Evolutionary conservation across 92 coral and sea anemone species (phyloP).

Genomic region (Epizoanthus illoricatus): DNA sequence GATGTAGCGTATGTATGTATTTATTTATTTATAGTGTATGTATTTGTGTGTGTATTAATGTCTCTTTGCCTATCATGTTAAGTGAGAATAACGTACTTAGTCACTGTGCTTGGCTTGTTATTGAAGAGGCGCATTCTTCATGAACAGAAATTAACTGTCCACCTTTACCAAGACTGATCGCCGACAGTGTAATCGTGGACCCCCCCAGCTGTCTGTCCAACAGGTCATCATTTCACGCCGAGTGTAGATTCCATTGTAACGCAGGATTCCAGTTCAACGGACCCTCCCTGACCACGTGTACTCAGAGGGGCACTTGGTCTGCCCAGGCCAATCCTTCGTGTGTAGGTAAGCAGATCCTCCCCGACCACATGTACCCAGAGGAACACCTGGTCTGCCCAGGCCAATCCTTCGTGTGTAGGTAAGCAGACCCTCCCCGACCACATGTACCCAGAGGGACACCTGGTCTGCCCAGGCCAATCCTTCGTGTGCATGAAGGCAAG

Average conservation of each 20-base stretch:
- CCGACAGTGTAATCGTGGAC: not conserved
- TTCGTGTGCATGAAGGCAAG: not conserved
- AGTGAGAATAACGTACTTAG: not conserved
- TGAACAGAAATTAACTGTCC: constrained; percentile 2
- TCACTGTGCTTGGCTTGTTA: too few relatives aligned
- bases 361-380: not conserved
- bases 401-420: not conserved
- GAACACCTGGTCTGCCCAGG: not conserved
- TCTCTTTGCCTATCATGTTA: not conserved
- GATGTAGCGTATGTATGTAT: too few relatives aligned
- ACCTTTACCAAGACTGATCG: not conserved
- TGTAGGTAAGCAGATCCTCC: not conserved
- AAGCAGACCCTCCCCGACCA: not conserved
- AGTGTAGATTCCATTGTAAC: not conserved
- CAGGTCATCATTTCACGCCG: not conserved
- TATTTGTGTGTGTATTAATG: not conserved
- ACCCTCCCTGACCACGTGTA: not conserved
- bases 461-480: constrained; percentile 14
- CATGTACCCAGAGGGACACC: not conserved
- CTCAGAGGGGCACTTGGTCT: not conserved
- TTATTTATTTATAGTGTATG: too few relatives aligned
- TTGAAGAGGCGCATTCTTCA: not conserved
- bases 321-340: constrained; percentile 4
- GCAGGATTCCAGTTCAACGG: not conserved
- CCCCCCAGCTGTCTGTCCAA: not conserved